Evolutionary conservation across 2,888 invertebrate genomes (phyloP), one percentile per base, ranked within the genome.

Genomic region (Ptilodon capucinus): DNA sequence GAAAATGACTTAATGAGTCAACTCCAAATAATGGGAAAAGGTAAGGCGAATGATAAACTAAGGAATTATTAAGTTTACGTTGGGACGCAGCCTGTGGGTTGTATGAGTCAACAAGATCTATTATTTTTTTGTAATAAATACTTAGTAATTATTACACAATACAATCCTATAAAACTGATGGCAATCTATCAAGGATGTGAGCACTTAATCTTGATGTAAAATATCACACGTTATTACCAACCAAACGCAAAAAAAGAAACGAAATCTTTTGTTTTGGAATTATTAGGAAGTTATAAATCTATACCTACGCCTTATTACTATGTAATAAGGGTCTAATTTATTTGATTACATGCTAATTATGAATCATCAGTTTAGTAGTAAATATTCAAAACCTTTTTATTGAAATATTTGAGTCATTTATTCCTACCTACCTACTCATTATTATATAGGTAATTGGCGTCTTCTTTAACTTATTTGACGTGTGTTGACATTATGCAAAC

Each of bases 131-230:
- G 2, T 19, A 43, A 7, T 28, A 8, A 39, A 56, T 32, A 57
- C 25, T 30, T 45, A 56, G 51, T 45, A 17, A 11, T 46, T 50
- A 57, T 48, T 16, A 43, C 34, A 39, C 11, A 34, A 7, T 47
- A 28, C 41, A 51, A 32, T 63, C 35, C 44, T 42, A 40, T 32
- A 16, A 16, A 40, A 51, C 32, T 48, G 57, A 62, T 62, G 42
- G 13, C 35, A 44, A 64, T 64, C 65, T 57, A 51, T 52, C 21
- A 21, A 57, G 65, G 62, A 64, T 51, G 42, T 48, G 47, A 54
- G 28, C 54, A 46, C 51, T 54, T 55, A 44, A 48, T 49, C 34
- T 17, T 28, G 18, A 44, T 35, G 34, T 13, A 34, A 44, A 48
- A 35, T 25, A 38, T 23, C 19, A 36, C 45, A 40, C 38, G 11